phyloP scores from a whole-genome alignment of 2,797 vertebrate genomes.

The Gastrophryne carolinensis region DNA sequence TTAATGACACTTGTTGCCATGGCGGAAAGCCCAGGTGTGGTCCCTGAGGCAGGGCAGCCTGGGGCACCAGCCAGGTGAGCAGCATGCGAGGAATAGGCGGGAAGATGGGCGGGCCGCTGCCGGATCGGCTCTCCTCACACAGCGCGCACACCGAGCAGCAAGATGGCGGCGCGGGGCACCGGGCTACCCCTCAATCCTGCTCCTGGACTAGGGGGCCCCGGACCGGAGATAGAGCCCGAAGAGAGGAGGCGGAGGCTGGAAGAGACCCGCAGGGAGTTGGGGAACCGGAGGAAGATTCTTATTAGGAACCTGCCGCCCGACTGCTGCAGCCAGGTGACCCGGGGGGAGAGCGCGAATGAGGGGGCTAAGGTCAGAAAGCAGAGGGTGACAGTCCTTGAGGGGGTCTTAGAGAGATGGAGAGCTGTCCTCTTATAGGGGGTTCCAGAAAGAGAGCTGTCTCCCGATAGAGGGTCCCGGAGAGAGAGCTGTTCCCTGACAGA shows the following conservation, averaged over 20 bases:
- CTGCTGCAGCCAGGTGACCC: slow-evolving; percentile 85
- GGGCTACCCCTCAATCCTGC: slow-evolving; percentile 45
- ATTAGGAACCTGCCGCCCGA: slow-evolving; percentile 91
- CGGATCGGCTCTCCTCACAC: background rate
- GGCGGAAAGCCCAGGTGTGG: background rate
- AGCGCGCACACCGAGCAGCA: slow-evolving; percentile 36
- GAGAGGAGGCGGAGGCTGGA: slow-evolving; percentile 82
- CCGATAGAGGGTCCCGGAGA: background rate
- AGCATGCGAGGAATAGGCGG: background rate
- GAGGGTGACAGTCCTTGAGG: too few relatives aligned
- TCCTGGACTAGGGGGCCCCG: slow-evolving; percentile 47
- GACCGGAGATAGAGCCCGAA: slow-evolving; percentile 69
- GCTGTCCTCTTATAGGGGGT: background rate
- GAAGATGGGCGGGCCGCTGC: background rate
- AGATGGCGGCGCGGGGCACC: slow-evolving; percentile 57
- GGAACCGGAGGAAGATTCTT: slow-evolving; percentile 94
- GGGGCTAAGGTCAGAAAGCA: background rate
- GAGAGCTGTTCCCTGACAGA: background rate
- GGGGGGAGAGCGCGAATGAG: background rate
- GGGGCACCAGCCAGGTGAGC: background rate
- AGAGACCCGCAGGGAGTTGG: slow-evolving; percentile 84
- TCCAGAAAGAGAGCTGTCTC: background rate
- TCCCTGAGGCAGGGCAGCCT: background rate
- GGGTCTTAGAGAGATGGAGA: too few relatives aligned
- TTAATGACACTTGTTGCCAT: too few relatives aligned